Evolutionary conservation across 2,888 invertebrate species (phyloP), one percentile per base, ranked within the genome.

Genomic region (Troides aeacus): DNA sequence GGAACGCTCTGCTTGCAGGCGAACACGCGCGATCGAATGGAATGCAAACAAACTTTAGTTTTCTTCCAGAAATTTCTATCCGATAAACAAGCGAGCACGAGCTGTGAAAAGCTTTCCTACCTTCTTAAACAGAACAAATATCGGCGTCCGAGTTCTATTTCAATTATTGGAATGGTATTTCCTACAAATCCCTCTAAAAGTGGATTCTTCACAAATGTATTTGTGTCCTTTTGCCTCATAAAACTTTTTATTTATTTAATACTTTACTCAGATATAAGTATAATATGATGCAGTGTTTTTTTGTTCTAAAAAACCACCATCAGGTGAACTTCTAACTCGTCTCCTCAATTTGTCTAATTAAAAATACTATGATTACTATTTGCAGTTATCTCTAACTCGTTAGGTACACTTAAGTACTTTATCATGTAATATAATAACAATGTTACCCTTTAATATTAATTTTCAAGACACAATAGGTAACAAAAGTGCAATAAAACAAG

Each of bases 31-130:
- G 82, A 86, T 86, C 81, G 84, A 86, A 87, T 85, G 85, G 82
- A 89, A 85, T 83, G 85, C 85, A 91, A 90, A 90, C 87, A 90
- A 84, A 85, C 87, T 88, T 83, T 79, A 87, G 84, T 81, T 86
- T 88, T 86, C 87, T 89, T 86, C 79, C 77, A 83, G 81, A 86
- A 84, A 84, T 84, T 81, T 82, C 82, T 76, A 83, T 83, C 81
- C 80, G 80, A 82, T 84, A 84, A 89, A 87, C 83, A 84, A 79
- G 74, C 74, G 72, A 78, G 77, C 72, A 76, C 72, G 70, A 74
- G 75, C 75, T 72, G 78, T 74, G 76, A 79, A 80, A 79, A 74
- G 78, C 75, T 79, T 79, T 79, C 76, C 74, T 78, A 76, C 76
- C 74, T 72, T 62, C 73, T 75, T 66, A 72, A 74, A 69, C 62